Percentiles rank a stretch among this genome's conserved stretches.
phyloP scores from a whole-genome alignment of 2,888 invertebrate species.

The Drosophila neoperkinsi region DNA sequence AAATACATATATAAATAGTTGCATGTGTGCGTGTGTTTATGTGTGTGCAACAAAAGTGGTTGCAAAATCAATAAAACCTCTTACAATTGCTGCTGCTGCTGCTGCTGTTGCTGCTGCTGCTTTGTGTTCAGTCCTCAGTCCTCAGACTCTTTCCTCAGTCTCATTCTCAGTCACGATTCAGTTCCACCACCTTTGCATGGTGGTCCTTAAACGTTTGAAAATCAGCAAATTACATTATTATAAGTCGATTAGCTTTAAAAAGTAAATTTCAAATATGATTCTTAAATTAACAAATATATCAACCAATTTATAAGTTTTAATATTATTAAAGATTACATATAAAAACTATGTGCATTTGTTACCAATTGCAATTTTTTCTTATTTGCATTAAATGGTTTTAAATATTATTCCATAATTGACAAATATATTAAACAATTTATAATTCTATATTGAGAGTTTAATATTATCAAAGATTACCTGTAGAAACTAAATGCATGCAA shows the following conservation, averaged over 20 bases:
- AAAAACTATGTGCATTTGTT: too few relatives aligned
- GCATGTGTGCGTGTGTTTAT: not conserved
- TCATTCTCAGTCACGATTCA: slow-evolving; percentile 16
- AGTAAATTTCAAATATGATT: not conserved
- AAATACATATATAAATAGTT: not conserved
- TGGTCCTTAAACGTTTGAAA: slow-evolving; percentile 29
- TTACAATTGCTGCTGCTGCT: slow-evolving; percentile 55
- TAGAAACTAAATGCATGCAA: too few relatives aligned
- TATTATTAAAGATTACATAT: too few relatives aligned
- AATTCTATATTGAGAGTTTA: too few relatives aligned
- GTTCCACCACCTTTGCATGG: slow-evolving; percentile 50
- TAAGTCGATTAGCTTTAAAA: not conserved
- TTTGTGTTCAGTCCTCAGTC: slow-evolving; percentile 42
- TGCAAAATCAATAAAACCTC: slow-evolving; percentile 68
- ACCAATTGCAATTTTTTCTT: too few relatives aligned
- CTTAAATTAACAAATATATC: not conserved
- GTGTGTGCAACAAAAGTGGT: slow-evolving; percentile 31
- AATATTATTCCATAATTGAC: too few relatives aligned
- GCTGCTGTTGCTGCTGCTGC: slow-evolving; percentile 37
- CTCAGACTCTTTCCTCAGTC: slow-evolving; percentile 10
- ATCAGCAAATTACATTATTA: not conserved
- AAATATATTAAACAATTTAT: not conserved
- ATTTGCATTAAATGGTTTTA: too few relatives aligned
- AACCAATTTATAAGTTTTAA: not conserved
- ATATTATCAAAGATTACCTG: too few relatives aligned